Percentiles rank a stretch among this genome's conserved stretches.
phyloP scores from a whole-genome alignment of 2,888 invertebrate genomes.

The Tetanocera ferruginea region DNA sequence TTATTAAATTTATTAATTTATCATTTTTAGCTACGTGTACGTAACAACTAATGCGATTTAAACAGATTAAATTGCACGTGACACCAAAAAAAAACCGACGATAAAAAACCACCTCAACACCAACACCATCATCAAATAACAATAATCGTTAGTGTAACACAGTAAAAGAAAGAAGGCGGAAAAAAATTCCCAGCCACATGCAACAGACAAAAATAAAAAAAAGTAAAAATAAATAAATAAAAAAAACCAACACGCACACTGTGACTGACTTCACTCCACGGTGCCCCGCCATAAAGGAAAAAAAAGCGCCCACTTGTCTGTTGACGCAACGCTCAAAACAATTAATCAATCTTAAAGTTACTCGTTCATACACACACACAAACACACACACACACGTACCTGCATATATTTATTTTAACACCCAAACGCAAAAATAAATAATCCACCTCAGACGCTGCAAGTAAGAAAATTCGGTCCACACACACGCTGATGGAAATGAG shows the following conservation, averaged over 20 bases:
- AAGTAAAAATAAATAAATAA: background rate
- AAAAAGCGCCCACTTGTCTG: conserved; percentile 18
- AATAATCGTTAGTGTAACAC: background rate
- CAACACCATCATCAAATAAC: background rate
- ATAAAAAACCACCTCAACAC: background rate
- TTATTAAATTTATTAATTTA: background rate
- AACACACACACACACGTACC: background rate
- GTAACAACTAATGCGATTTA: conserved; percentile 6
- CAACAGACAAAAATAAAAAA: background rate
- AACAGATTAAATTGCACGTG: conserved; percentile 21
- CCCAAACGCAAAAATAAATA: conserved; percentile 21
- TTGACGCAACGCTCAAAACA: background rate
- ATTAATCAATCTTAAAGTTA: conserved; percentile 25
- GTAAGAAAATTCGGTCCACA: background rate
- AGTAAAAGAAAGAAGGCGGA: background rate
- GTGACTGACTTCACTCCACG: background rate
- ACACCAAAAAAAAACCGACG: conserved; percentile 5
- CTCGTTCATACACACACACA: too few relatives aligned
- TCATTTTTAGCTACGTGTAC: background rate
- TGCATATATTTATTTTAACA: conserved; percentile 29
- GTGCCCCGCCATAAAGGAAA: background rate
- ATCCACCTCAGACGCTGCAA: background rate
- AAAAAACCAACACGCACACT: background rate
- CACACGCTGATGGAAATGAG: background rate
- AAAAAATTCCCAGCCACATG: background rate